These are phyloP conservation scores for Pyrochroa serraticornis DNA, from an alignment of 2,888 invertebrate genomes.

Conservation along the genomic window DNA sequence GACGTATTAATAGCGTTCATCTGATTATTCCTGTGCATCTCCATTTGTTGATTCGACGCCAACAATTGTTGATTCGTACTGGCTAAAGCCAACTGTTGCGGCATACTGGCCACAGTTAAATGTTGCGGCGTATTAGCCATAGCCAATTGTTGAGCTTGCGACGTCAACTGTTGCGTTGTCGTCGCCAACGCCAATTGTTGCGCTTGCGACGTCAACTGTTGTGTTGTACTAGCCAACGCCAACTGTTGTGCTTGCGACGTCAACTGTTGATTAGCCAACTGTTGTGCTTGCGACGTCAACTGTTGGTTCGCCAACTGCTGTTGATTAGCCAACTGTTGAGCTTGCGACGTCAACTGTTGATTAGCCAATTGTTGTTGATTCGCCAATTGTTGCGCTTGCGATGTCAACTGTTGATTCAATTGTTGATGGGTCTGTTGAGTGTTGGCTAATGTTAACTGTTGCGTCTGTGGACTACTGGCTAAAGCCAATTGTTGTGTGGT, in stretches of 20 bases:
- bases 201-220: slow-evolving; percentile 50
- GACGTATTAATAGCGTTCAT: slow-evolving; percentile 59
- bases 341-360: slow-evolving; percentile 46
- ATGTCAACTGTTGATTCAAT: slow-evolving; percentile 47
- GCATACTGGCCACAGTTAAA: slow-evolving; percentile 41
- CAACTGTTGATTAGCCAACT: slow-evolving; percentile 50
- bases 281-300: slow-evolving; percentile 48
- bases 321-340: slow-evolving; percentile 46
- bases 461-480: slow-evolving; percentile 45
- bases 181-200: slow-evolving; percentile 48
- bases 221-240: slow-evolving; percentile 44
- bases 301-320: slow-evolving; percentile 49
- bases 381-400: slow-evolving; percentile 22
- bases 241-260: slow-evolving; percentile 35
- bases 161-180: slow-evolving; percentile 49
- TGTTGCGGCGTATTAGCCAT: slow-evolving; percentile 46
- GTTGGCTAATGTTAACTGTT: slow-evolving; percentile 53
- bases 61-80: slow-evolving; percentile 45
- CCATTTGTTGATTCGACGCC: slow-evolving; percentile 50
- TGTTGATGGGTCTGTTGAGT: slow-evolving; percentile 30
- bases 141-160: slow-evolving; percentile 50
- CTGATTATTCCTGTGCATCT: slow-evolving; percentile 51
- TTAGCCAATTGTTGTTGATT: slow-evolving; percentile 51
- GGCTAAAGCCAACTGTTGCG: slow-evolving; percentile 46
- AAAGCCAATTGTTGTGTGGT: slow-evolving; percentile 35